Conservation (phyloP, 2,113 vertebrate species). For the Burhinus oedicnemus region DNA sequence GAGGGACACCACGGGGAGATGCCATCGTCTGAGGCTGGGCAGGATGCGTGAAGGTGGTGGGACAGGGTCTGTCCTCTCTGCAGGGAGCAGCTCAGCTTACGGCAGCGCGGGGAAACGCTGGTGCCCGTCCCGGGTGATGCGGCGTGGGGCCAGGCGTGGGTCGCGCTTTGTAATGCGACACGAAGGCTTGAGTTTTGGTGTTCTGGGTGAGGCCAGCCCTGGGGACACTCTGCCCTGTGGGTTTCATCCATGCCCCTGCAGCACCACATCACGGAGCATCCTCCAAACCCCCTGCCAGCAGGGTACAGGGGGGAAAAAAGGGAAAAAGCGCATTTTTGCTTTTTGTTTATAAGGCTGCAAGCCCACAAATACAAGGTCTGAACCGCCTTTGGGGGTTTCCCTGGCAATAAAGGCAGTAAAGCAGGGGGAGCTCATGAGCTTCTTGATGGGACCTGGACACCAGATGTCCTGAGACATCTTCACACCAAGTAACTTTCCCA, state of each 20-base stretch:
- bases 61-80: neutral
- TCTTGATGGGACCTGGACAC: neutral
- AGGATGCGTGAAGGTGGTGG: neutral
- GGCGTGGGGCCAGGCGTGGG: rapidly evolving
- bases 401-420: no score
- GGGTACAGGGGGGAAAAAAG: rapidly evolving
- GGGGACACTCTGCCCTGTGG: neutral
- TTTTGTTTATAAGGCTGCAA: neutral
- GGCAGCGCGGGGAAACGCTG: no score
- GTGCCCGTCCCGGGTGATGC: no score
- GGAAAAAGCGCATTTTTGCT: neutral
- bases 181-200: neutral
- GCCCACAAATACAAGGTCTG: neutral
- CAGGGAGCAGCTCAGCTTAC: rapidly evolving
- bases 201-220: neutral
- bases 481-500: neutral
- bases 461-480: neutral
- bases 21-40: rapidly evolving
- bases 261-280: neutral
- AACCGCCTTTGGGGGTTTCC: neutral
- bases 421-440: neutral
- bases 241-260: neutral
- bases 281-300: neutral
- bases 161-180: neutral
- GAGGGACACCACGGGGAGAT: rapidly evolving